phyloP scores from a whole-genome alignment of 2,113 vertebrate genomes.

The Eulemur rufifrons region DNA sequence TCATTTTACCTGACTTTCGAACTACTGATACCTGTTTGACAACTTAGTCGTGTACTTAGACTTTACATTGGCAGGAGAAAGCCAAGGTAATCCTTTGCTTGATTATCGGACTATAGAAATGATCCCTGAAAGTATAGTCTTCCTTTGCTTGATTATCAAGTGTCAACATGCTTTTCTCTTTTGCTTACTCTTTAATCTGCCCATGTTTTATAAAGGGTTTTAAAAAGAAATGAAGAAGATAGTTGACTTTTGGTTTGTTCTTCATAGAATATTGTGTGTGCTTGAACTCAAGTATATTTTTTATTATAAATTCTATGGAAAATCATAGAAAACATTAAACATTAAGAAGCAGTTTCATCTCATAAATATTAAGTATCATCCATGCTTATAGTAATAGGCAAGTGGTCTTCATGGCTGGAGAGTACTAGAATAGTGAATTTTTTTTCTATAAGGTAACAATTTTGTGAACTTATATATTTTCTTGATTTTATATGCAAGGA shows the following conservation, averaged over 20 bases:
- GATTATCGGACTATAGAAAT: neutral
- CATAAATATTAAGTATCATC: neutral
- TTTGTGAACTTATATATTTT: slow-evolving; percentile 10
- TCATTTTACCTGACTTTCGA: slow-evolving; percentile 14
- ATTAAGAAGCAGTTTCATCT: neutral
- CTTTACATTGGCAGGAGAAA: neutral
- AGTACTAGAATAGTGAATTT: neutral
- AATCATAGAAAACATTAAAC: slow-evolving; percentile 9
- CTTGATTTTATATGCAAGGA: neutral
- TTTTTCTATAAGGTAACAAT: slow-evolving; percentile 6
- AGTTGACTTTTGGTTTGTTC: slow-evolving; percentile 24
- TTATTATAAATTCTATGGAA: neutral
- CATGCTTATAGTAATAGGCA: neutral
- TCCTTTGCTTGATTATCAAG: neutral
- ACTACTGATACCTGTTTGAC: neutral
- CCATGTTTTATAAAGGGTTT: neutral
- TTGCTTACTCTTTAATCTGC: neutral
- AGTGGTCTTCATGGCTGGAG: neutral
- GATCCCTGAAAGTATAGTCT: no score
- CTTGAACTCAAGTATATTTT: neutral
- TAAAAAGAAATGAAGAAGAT: slow-evolving; percentile 32
- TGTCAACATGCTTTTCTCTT: neutral
- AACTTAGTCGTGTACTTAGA: neutral
- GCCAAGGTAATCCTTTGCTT: neutral
- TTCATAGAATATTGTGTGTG: neutral